Percentiles rank a stretch among this genome's conserved stretches.
Evolutionary conservation across 2,797 vertebrate species (phyloP).

Genomic region (Sebastes wilsoni): DNA sequence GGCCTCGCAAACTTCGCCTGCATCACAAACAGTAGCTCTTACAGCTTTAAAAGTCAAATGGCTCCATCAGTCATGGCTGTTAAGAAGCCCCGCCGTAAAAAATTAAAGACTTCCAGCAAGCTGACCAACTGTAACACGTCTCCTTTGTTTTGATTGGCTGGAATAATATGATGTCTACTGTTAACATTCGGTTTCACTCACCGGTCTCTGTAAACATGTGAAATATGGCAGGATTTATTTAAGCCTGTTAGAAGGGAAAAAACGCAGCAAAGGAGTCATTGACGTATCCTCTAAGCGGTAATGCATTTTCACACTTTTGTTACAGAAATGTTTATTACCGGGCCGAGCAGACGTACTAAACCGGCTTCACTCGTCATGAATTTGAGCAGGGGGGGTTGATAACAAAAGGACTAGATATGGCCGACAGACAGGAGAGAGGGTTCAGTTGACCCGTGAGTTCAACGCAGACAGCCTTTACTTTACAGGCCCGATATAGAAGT

Average conservation of each 20-base stretch:
- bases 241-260: conserved; percentile 1
- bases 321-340: conserved; percentile 12
- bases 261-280: conserved; percentile 8
- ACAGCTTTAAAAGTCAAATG: conserved; percentile 68
- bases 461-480: conserved; percentile 57
- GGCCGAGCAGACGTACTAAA: conserved; percentile 33
- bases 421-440: conserved; percentile 8
- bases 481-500: conserved; percentile 64
- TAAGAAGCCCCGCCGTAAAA: conserved; percentile 71
- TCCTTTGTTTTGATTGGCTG: conserved; percentile 75
- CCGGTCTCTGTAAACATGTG: conserved; percentile 42
- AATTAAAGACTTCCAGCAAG: conserved; percentile 81
- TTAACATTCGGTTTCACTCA: conserved; percentile 54
- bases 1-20: conserved; percentile 49
- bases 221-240: conserved; percentile 22
- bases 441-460: conserved; percentile 47
- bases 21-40: conserved; percentile 66
- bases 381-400: conserved; percentile 22
- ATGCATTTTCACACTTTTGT: conserved; percentile 30
- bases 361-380: conserved; percentile 14
- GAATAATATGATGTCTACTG: conserved; percentile 55
- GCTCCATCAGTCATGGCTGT: conserved; percentile 79
- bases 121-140: conserved; percentile 73
- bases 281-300: background rate
- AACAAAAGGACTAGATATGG: conserved; percentile 38